A percentile compares a stretch with the other conserved stretches of the same genome.
These are phyloP conservation scores for Zophobas morio DNA, from an alignment of 1,140 invertebrate species.

Conservation along the genomic window DNA sequence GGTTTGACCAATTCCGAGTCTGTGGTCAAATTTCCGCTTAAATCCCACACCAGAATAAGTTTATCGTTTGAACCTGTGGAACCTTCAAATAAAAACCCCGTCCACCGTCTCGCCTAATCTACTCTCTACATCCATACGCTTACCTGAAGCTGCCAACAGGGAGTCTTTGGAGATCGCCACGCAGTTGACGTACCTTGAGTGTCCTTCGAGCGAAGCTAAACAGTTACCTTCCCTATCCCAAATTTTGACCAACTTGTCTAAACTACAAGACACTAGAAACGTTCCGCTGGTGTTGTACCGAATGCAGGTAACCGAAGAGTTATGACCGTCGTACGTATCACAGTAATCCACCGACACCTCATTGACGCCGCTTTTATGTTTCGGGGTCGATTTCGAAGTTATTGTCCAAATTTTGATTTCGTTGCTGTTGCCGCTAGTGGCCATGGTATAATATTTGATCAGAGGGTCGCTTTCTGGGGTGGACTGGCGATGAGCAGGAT, in stretches of 20 bases:
- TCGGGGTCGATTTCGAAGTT: constrained; percentile 62
- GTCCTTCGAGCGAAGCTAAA: constrained; percentile 70
- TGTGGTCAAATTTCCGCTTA: constrained; percentile 69
- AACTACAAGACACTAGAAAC: constrained; percentile 76
- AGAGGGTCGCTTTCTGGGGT: constrained; percentile 67
- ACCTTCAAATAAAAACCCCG: constrained; percentile 60
- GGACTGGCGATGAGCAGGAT: not conserved
- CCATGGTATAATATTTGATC: constrained; percentile 72
- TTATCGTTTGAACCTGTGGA: constrained; percentile 81
- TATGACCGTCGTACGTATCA: constrained; percentile 64
- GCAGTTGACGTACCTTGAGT: constrained; percentile 81
- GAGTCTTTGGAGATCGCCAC: constrained; percentile 79
- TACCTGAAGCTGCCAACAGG: constrained; percentile 76
- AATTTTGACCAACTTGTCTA: constrained; percentile 80
- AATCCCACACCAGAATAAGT: constrained; percentile 77
- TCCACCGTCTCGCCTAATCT: constrained; percentile 20
- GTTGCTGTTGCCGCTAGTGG: constrained; percentile 81
- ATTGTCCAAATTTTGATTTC: constrained; percentile 83
- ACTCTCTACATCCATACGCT: constrained; percentile 38
- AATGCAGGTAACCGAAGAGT: constrained; percentile 74
- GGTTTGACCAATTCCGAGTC: constrained; percentile 69
- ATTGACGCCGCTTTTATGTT: constrained; percentile 56
- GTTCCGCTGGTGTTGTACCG: constrained; percentile 74
- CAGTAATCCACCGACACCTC: constrained; percentile 57
- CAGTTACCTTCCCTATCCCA: constrained; percentile 74